Base-by-base conservation (phyloP, 2,797 vertebrate species). In the Micromesistius poutassou region DNA sequence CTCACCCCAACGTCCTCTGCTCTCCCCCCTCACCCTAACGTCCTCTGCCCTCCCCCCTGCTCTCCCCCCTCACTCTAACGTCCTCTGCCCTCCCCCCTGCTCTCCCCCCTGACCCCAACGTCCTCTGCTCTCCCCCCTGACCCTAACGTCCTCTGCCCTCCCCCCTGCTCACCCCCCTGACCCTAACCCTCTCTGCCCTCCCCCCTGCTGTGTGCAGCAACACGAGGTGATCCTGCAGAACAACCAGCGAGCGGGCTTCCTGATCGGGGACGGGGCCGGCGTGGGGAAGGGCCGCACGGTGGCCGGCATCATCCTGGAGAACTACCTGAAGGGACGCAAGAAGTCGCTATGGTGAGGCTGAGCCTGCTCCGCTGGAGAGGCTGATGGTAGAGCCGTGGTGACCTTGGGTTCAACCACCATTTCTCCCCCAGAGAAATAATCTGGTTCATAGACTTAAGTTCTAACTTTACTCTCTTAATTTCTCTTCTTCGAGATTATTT, bases 271-370 rank as follows among this genome's bases (percentile, higher is more conserved):
- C 0, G 98, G 97, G 0, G 98, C 98, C 0, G 98, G 98, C 0
- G 98, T 99, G 0, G 98, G 97, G 68, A 99, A 99, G 88, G 98
- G 98, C 73, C 96, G 98, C 79, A 99, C 98, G 0, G 96, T 99
- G 83, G 97, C 98, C 0, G 98, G 98, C 78, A 96, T 99, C 90
- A 99, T 99, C 83, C 89, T 98, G 78, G 97, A 99, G 87, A 99
- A 98, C 85, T 95, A 93, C 87, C 90, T 97, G 76, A 97, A 94
- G 79, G 96, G 96, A 90, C 94, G 97, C 80, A 99, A 95, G 86
- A 99, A 97, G 94, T 85, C 98, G 81, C 87, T 99, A 87, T 99
- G 98, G 98, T 99, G 88, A 95, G 96, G 76, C 1, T 72, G 35
- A 74, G 62, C 13, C 33, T 9, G 3, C 19, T n/a, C 0, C 0